Evolutionary conservation across 2,113 vertebrate genomes (phyloP).

Genomic region (Odontophorus gujanensis): DNA sequence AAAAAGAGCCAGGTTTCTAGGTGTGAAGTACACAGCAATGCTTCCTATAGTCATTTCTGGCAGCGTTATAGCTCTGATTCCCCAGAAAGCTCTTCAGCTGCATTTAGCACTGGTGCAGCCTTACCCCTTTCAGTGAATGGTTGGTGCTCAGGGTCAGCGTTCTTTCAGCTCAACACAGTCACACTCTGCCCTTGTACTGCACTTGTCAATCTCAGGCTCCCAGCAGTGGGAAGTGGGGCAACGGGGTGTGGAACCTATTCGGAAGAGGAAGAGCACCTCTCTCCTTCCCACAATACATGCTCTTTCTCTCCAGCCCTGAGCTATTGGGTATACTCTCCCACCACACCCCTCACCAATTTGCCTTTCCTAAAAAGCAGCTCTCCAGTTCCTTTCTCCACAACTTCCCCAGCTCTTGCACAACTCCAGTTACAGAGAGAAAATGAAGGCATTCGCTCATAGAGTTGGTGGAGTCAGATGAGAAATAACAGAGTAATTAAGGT

Average conservation of each 20-base stretch:
- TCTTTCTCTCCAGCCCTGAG: neutral
- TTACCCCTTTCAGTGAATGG: neutral
- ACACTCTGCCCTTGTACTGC: neutral
- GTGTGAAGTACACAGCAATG: neutral
- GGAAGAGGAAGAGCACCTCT: neutral
- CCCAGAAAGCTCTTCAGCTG: neutral
- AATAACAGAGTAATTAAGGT: constrained; percentile 7
- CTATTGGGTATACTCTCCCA: neutral
- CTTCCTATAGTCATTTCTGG: neutral
- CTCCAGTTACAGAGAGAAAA: neutral
- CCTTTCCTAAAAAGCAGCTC: neutral
- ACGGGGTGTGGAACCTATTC: neutral
- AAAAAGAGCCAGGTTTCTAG: neutral
- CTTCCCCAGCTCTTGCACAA: neutral
- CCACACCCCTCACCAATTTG: neutral
- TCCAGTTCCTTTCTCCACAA: neutral
- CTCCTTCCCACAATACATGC: neutral
- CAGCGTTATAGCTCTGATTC: neutral
- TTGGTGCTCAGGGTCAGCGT: rapidly evolving
- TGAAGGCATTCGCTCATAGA: neutral
- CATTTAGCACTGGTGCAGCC: neutral
- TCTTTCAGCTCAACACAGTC: rapidly evolving
- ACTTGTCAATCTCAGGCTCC: neutral
- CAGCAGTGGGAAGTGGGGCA: neutral
- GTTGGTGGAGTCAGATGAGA: neutral